Evolutionary conservation across 1,140 invertebrate species (phyloP).

Genomic region (Drosophila gunungcola): DNA sequence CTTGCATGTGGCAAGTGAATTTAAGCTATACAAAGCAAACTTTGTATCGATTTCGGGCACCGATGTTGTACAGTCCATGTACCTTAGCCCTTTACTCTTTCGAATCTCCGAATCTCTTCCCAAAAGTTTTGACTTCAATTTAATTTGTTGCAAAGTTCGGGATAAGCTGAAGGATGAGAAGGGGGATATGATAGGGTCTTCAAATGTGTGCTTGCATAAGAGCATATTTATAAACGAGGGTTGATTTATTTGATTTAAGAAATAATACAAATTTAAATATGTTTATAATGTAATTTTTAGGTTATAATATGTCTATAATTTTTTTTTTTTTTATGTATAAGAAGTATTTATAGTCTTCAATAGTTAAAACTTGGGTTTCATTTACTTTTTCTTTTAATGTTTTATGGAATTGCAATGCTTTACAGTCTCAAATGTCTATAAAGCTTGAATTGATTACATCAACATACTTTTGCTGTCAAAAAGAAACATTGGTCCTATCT

Average conservation of each 20-base stretch:
- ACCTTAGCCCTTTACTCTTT: conserved; percentile 8
- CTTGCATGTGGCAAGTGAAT: conserved; percentile 68
- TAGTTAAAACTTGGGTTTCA: no score
- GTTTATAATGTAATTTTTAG: no score
- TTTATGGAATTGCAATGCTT: no score
- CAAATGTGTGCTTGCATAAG: conserved; percentile 31
- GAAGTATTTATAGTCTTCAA: no score
- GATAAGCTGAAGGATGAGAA: conserved; percentile 17
- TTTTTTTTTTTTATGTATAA: no score
- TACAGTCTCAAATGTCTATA: no score
- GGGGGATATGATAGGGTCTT: background rate
- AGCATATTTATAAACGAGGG: conserved; percentile 36
- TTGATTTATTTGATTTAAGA: background rate
- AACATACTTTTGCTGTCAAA: no score
- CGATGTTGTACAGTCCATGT: conserved; percentile 9
- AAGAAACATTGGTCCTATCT: background rate
- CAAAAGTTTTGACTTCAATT: conserved; percentile 47
- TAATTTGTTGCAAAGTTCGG: conserved; percentile 56
- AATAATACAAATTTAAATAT: background rate
- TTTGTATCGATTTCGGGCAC: conserved; percentile 38
- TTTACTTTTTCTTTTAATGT: no score
- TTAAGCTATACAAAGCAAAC: conserved; percentile 62
- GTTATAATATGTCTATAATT: no score
- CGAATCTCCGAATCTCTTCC: conserved; percentile 3
- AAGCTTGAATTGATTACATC: no score